Evolutionary conservation across 2,888 invertebrate species (phyloP).

Genomic region (Hypomecis atomaria): DNA sequence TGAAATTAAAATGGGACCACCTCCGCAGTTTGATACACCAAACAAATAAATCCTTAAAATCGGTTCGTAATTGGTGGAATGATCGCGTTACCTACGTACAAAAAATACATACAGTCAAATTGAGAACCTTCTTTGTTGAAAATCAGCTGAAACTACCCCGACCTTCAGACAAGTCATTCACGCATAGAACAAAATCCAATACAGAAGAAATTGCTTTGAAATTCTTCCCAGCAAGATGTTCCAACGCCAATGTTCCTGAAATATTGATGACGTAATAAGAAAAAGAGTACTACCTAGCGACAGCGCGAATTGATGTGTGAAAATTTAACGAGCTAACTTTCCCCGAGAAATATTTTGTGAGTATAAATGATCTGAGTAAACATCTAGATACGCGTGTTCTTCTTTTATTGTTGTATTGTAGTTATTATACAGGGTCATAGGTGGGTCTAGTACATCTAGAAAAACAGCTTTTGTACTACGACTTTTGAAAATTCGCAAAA

Average conservation of each 20-base stretch:
- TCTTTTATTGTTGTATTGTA: background rate
- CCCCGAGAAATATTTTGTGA: slow-evolving; percentile 21
- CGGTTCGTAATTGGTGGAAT: no score
- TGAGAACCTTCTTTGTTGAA: no score
- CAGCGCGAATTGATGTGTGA: slow-evolving; percentile 34
- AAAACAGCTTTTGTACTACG: no score
- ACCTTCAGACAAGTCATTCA: slow-evolving; percentile 1
- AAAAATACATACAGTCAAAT: no score
- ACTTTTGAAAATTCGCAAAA: no score
- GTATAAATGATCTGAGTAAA: slow-evolving; percentile 9
- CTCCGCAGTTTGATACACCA: no score
- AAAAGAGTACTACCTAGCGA: slow-evolving; percentile 32
- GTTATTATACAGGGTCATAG: no score
- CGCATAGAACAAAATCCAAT: slow-evolving; percentile 16
- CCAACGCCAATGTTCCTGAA: slow-evolving; percentile 27
- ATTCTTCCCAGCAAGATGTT: slow-evolving; percentile 26
- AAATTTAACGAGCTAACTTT: slow-evolving; percentile 33
- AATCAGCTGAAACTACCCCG: no score
- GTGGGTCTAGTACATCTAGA: no score
- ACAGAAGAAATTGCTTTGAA: slow-evolving; percentile 21
- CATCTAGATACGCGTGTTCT: background rate
- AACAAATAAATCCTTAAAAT: no score
- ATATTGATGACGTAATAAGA: slow-evolving; percentile 36
- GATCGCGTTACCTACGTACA: no score
- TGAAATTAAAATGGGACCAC: no score